Evolutionary conservation across 2,888 invertebrate genomes (phyloP), one percentile per base, ranked within the genome.

Genomic region (Apamea monoglypha): DNA sequence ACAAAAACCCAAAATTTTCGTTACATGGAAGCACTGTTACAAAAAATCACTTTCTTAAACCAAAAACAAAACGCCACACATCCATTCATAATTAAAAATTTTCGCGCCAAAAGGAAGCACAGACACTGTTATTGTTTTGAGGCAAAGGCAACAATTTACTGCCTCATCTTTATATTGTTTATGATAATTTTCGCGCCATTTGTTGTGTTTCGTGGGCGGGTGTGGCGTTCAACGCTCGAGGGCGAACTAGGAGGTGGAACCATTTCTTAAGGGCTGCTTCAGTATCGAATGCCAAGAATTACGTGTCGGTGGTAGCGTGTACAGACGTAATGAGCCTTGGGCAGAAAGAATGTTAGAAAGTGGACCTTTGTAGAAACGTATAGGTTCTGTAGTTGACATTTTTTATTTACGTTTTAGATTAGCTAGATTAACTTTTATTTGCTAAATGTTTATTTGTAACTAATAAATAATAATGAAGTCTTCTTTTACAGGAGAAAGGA

Each of bases 241-340:
- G 93, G 93, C 92, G 90, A 90, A 96, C 96, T 95, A 93, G 86
- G 90, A 91, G 88, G 92, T 92, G 89, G 93, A 91, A 92, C 93
- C 91, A 93, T 93, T 95, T 94, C 93, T 94, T 93, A 94, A 93
- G 95, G 94, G 95, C 92, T 93, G 92, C 70, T 84, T 84, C 70
- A 78, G 90, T 92, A 92, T 94, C 90, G 94, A 95, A 94, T 95
- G 94, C 93, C 92, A 93, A 94, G 94, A 91, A 92, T 92, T 92
- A 92, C 93, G 91, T 92, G 89, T 90, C 87, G 89, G 81, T 81
- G 76, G 83, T 90, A 90, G 92, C 90, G 92, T 92, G 92, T 92
- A 90, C 83, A 85, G 87, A 80, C 86, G 84, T 92, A 93, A 92
- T 92, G 91, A 91, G 91, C 89, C 88, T 91, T 92, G 91, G 91